Conservation (phyloP, 2,888 invertebrate species). For the Macropis europaea region DNA sequence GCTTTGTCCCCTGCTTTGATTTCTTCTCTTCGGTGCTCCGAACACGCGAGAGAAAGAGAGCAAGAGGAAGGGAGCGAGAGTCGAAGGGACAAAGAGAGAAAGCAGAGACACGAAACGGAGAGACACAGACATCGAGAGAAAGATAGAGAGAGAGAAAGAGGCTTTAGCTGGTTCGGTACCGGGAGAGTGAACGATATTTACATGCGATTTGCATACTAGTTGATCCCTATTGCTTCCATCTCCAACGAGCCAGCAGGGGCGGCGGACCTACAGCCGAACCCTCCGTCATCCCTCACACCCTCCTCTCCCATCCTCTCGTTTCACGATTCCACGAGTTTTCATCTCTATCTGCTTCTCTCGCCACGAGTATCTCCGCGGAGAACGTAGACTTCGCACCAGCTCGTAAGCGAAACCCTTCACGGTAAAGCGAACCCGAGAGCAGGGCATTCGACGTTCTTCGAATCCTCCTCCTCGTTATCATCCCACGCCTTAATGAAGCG, state of each 20-base stretch:
- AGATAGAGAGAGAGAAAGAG: conserved; percentile 63
- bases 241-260: conserved; percentile 77
- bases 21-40: conserved; percentile 73
- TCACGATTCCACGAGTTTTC: conserved; percentile 58
- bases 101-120: conserved; percentile 47
- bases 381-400: conserved; percentile 53
- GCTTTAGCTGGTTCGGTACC: conserved; percentile 65
- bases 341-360: conserved; percentile 54
- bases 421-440: conserved; percentile 66
- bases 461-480: conserved; percentile 66
- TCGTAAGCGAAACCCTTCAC: conserved; percentile 65
- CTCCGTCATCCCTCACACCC: conserved; percentile 67
- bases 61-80: conserved; percentile 37
- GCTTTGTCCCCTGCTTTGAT: conserved; percentile 78
- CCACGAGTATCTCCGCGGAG: conserved; percentile 28
- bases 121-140: conserved; percentile 58
- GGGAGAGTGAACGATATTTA: conserved; percentile 80
- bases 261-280: conserved; percentile 71
- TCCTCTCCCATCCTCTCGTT: conserved; percentile 40
- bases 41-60: conserved; percentile 35
- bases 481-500: conserved; percentile 58
- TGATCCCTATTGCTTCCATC: conserved; percentile 80
- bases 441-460: conserved; percentile 64
- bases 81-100: conserved; percentile 29
- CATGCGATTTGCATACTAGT: conserved; percentile 80